Evolutionary conservation across 2,113 vertebrate species (phyloP).

Genomic region (Pseudorectes ferrugineus): DNA sequence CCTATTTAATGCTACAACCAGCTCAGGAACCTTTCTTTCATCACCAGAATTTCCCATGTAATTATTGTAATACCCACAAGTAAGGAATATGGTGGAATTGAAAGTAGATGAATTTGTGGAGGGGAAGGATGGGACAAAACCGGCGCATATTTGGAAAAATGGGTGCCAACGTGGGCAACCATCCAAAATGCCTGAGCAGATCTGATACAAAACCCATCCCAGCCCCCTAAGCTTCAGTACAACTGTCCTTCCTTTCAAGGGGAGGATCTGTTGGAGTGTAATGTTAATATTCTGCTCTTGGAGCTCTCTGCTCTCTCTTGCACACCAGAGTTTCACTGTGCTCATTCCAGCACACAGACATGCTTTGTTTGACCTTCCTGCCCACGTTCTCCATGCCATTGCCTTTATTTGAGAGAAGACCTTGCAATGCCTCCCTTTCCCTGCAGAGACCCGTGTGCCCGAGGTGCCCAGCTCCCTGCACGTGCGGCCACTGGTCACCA

Average conservation of each 20-base stretch:
- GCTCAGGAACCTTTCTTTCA: background rate
- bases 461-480: slow-evolving; percentile 95
- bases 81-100: background rate
- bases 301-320: background rate
- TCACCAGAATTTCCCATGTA: background rate
- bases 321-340: rapidly evolving
- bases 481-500: slow-evolving; percentile 90
- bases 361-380: background rate
- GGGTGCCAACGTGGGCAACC: too few species aligned
- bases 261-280: background rate
- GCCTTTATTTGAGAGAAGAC: background rate
- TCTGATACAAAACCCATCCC: background rate
- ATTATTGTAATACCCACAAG: background rate
- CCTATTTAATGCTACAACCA: background rate
- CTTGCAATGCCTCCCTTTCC: background rate
- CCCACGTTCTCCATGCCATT: rapidly evolving
- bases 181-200: background rate
- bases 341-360: rapidly evolving
- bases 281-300: background rate
- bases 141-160: background rate
- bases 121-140: background rate
- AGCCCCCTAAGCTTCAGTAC: background rate
- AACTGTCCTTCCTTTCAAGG: background rate
- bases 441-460: slow-evolving; percentile 87
- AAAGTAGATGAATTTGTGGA: background rate